Percentiles rank a stretch among this genome's conserved stretches.
These are phyloP conservation scores for Coptotermes formosanus DNA, from an alignment of 1,140 invertebrate species.

Conservation along the genomic window DNA sequence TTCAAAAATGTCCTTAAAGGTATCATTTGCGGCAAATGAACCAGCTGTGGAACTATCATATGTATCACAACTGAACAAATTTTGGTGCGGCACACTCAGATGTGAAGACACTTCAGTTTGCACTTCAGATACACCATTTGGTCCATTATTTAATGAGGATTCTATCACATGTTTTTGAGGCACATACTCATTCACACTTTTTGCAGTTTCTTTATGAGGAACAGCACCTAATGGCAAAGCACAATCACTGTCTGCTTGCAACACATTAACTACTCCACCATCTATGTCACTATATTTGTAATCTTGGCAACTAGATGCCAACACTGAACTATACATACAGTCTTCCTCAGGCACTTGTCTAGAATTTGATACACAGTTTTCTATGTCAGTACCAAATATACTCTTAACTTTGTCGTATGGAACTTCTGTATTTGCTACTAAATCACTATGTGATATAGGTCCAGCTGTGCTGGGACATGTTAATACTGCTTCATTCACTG, in stretches of 20 bases:
- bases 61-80: neutral
- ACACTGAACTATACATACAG: neutral
- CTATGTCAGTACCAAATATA: neutral
- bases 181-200: constrained; percentile 42
- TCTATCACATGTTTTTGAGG: neutral
- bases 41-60: neutral
- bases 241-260: neutral
- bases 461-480: neutral
- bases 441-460: too few species aligned
- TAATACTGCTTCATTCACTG: neutral
- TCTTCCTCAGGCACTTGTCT: neutral
- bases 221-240: neutral
- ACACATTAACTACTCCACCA: neutral
- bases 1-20: neutral
- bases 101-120: too few species aligned
- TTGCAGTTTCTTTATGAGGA: constrained; percentile 32
- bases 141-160: neutral
- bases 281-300: neutral
- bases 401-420: neutral
- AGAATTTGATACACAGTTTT: neutral
- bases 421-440: too few species aligned
- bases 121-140: neutral
- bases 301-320: neutral
- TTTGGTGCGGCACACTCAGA: too few species aligned
- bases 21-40: neutral